Evolutionary conservation across 2,797 vertebrate species (phyloP), one percentile per base, ranked within the genome.

Genomic region (Enteromius anoplus): DNA sequence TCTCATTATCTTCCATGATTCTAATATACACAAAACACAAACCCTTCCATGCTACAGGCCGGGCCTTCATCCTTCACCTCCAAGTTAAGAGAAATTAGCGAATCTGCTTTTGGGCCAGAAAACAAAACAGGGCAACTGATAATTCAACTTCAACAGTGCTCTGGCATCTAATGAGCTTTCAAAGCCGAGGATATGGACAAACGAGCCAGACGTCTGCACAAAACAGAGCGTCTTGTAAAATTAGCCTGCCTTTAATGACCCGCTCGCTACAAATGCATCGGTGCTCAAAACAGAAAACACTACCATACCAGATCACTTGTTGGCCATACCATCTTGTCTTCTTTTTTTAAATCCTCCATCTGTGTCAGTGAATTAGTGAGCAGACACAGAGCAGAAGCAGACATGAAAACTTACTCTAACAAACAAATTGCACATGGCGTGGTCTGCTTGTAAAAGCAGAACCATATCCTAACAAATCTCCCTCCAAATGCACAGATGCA

Each of bases 1-100:
- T 84, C 90, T 93, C 90, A 92, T 93, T 93, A 93, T 80, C 86
- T 84, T 85, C 4, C 26, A 42, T 19, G 65, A 70, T 79, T 47
- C 51, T 26, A 68, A 58, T n/a, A 26, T 14, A 55, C 42, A 66
- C 34, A 80, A 78, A 49, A 75, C 66, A 76, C 76, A 17, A 32
- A 64, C 26, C 62, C 60, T 62, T 62, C 37, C n/a, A 49, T 51
- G 26, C 66, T 72, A 58, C 64, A 78, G 71, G 7, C 66, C 42
- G 55, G 49, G 12, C 42, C n/a, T 15, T 34, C 37, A 84, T 86
- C 19, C 40, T 45, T 82, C 75, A 82, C 71, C 51, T 77, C 45
- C 3, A 80, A 10, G 53, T 75, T 49, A 80, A 45, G 21, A 79
- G 55, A 19, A 83, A 83, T 81, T 49, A 85, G 83, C 26, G 1